Conservation (phyloP, 2,113 vertebrate genomes). For the Gadus chalcogrammus region DNA sequence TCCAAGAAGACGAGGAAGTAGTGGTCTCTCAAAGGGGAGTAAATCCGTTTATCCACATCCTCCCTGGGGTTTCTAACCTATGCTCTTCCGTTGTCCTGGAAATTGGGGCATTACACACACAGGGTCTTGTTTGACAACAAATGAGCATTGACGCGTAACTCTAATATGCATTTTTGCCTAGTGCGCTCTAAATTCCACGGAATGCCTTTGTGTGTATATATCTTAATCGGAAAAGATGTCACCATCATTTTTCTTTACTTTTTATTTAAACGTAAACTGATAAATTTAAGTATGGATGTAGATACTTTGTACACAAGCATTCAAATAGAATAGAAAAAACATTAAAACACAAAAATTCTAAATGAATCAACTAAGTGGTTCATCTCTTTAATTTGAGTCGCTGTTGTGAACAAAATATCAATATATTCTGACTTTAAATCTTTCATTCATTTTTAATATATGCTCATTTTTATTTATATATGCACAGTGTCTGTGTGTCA, state of each 20-base stretch:
- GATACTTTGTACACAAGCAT: conserved; percentile 6
- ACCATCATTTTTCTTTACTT: neutral
- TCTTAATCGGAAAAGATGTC: neutral
- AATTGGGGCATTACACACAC: conserved; percentile 12
- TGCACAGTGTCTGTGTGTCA: conserved; percentile 43
- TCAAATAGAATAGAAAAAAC: conserved; percentile 10
- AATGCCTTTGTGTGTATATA: conserved; percentile 8
- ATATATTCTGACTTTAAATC: conserved; percentile 36
- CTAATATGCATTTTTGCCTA: conserved; percentile 6
- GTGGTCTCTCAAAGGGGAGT: conserved; percentile 53
- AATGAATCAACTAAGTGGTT: neutral
- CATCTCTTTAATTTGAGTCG: conserved; percentile 3
- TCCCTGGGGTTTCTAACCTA: conserved; percentile 22
- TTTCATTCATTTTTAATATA: conserved; percentile 31
- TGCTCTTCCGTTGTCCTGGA: conserved; percentile 30
- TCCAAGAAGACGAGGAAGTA: conserved; percentile 78
- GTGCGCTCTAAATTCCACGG: neutral
- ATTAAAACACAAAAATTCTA: neutral
- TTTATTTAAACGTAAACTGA: neutral
- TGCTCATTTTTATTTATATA: conserved; percentile 18
- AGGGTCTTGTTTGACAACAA: conserved; percentile 10
- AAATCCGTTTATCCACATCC: conserved; percentile 33
- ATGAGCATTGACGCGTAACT: conserved; percentile 16
- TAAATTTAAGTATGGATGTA: conserved; percentile 12
- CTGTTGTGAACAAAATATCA: conserved; percentile 21